Base-by-base conservation (phyloP, 2,888 invertebrate species). In the Linnaemya tessellans region DNA sequence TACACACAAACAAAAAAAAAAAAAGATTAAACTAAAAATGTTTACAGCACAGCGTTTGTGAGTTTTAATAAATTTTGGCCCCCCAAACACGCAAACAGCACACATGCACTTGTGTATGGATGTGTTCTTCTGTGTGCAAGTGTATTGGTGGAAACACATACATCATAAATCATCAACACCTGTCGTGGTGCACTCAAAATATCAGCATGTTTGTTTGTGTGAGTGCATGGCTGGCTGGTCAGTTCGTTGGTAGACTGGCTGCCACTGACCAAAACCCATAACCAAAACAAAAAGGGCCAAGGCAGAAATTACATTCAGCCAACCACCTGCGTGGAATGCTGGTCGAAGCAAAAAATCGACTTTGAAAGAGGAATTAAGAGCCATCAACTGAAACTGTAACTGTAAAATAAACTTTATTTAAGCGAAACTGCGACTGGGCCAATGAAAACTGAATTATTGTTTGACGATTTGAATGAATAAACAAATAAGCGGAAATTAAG, bases 151-250 rank as follows among this genome's bases (percentile, higher is more conserved):
- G 18, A 38, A 60, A 60, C 8, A 51, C 75, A 49, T 54, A 65
- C 89, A 88, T 89, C 91, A 91, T 91, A 91, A 91, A 91, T 91
- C 91, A 91, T 90, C 90, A 88, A 91, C 91, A 91, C 91, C 91
- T 91, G 91, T 89, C 84, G 78, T 46, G 84, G 38, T 62, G 54
- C 78, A 49, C 64, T 54, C 46, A 60, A 67, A 83, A 78, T 49
- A 62, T 62, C 78, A 73, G 64, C 18, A 84, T 0, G 11, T 43
- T 3, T 30, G 30, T 30, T 3, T 30, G 30, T 30, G 30, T 5
- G 30, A 30, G 30, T 5, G 35, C 62, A n/a, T 60, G 43, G 46
- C 58, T 78, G 68, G 51, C 46, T 73, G 56, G 65, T 46, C 20
- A 51, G 51, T 62, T 67, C 43, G 38, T 35, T 65, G 38, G 25